phyloP scores from a whole-genome alignment of 2,113 vertebrate species.

The Channa maculata region DNA sequence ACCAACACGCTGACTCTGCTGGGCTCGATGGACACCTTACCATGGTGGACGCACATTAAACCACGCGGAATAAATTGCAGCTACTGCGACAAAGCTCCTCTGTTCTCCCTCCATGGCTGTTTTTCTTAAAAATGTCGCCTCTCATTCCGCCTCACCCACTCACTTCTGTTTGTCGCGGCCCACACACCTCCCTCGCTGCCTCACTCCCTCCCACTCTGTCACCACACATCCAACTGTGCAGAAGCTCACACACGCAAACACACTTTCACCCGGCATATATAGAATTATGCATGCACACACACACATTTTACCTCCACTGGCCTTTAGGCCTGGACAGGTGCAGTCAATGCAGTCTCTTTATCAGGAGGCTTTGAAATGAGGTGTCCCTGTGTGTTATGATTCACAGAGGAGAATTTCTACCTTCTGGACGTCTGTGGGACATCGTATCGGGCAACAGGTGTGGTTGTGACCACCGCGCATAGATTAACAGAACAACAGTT shows the following conservation, averaged over 20 bases:
- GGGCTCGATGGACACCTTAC: not conserved
- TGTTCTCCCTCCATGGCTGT: constrained; percentile 12
- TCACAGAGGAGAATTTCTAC: constrained; percentile 3
- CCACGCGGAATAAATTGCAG: not conserved
- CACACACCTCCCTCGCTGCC: constrained; percentile 20
- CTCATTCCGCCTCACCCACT: constrained; percentile 47
- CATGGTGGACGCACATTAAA: accelerated
- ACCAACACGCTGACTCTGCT: no score
- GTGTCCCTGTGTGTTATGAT: constrained; percentile 18
- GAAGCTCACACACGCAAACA: not conserved
- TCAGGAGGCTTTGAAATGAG: constrained; percentile 40
- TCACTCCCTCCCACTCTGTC: constrained; percentile 12
- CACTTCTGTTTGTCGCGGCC: constrained; percentile 47
- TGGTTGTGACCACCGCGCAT: not conserved
- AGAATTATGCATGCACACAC: not conserved
- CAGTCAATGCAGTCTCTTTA: constrained; percentile 23
- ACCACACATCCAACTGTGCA: not conserved
- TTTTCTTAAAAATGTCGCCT: constrained; percentile 5
- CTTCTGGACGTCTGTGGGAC: not conserved
- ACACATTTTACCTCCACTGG: constrained; percentile 15
- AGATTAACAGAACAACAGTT: not conserved
- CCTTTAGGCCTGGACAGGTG: constrained; percentile 36
- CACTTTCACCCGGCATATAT: no score
- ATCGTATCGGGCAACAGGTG: not conserved
- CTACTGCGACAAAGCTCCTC: constrained; percentile 4